These are phyloP conservation scores for Motacilla alba DNA, from an alignment of 2,113 vertebrate species.

Conservation along the genomic window DNA sequence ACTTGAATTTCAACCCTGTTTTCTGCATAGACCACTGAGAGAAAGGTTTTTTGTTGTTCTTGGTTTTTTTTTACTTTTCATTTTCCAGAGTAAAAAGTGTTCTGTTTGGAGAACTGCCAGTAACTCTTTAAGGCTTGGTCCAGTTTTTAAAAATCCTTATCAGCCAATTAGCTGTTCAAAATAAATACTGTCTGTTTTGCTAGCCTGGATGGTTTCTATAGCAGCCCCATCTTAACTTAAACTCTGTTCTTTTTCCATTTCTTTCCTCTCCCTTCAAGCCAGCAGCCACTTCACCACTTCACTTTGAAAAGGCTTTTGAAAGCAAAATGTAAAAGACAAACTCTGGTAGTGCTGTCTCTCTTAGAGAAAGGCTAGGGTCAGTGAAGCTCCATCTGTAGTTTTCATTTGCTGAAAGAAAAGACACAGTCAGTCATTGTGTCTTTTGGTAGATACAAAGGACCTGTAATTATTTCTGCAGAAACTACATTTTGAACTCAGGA, in stretches of 20 bases:
- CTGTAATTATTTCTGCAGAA: neutral
- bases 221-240: conserved; percentile 1
- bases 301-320: conserved; percentile 22
- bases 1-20: neutral
- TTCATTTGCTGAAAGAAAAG: neutral
- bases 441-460: neutral
- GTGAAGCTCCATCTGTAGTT: neutral
- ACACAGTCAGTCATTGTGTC: neutral
- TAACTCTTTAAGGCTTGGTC: neutral
- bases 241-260: neutral
- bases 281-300: neutral
- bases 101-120: neutral
- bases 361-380: neutral
- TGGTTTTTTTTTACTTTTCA: neutral
- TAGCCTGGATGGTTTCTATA: conserved; percentile 13
- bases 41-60: neutral
- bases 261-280: neutral
- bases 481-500: neutral
- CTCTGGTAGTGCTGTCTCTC: neutral
- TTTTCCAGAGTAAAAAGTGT: neutral
- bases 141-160: neutral
- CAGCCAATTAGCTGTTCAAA: neutral
- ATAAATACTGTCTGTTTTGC: neutral
- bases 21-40: neutral
- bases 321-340: neutral